phyloP scores from a whole-genome alignment of 2,113 vertebrate species.

The Daphoenositta chrysoptera region DNA sequence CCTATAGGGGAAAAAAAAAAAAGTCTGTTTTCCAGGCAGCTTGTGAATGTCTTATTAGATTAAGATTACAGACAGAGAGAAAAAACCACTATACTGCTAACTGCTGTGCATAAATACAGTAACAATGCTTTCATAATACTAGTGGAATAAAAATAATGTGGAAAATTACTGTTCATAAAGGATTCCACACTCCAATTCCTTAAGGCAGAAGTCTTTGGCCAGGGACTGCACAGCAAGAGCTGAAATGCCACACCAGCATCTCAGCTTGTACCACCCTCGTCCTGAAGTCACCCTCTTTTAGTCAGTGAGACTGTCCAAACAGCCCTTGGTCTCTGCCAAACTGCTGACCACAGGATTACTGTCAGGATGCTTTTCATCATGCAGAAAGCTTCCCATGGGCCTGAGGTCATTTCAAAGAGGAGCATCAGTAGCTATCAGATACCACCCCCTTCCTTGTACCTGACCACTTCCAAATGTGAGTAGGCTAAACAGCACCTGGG shows the following conservation, averaged over 20 bases:
- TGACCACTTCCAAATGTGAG: background rate
- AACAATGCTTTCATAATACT: background rate
- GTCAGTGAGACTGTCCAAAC: background rate
- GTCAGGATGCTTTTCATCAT: background rate
- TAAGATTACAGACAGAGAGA: background rate
- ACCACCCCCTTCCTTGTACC: background rate
- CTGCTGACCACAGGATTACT: background rate
- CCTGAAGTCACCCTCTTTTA: background rate
- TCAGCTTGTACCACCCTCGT: background rate
- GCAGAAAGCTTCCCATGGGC: background rate
- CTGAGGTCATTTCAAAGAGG: background rate
- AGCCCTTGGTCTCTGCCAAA: background rate
- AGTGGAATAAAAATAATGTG: background rate
- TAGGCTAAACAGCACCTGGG: background rate
- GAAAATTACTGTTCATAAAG: background rate
- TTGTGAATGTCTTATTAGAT: slow-evolving; percentile 8
- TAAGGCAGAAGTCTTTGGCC: background rate
- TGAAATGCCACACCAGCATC: background rate
- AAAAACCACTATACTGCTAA: background rate
- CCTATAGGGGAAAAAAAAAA: background rate
- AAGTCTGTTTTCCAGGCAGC: background rate
- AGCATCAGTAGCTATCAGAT: background rate
- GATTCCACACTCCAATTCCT: background rate
- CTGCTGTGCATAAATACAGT: background rate
- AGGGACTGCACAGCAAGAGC: background rate